These are phyloP conservation scores for Kryptolebias ocellatus DNA, from an alignment of 2,797 vertebrate species.

Conservation along the genomic window DNA sequence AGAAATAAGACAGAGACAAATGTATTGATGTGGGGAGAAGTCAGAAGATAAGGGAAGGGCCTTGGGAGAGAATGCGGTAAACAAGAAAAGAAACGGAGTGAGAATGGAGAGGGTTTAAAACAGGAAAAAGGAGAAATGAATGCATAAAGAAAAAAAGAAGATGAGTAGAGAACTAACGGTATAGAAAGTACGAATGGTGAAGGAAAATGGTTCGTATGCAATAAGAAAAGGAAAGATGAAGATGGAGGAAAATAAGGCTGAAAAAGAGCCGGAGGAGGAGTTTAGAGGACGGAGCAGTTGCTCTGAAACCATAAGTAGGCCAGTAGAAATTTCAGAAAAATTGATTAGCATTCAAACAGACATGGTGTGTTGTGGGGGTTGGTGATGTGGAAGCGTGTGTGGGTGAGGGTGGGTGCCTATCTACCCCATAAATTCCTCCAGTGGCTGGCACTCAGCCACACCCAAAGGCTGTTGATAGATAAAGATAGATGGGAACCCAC, in stretches of 20 bases:
- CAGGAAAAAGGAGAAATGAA: not conserved
- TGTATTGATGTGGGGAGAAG: constrained; percentile 3
- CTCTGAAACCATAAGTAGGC: constrained; percentile 68
- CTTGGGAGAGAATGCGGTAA: not conserved
- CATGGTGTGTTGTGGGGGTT: constrained; percentile 59
- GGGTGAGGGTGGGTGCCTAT: constrained; percentile 64
- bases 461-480: constrained; percentile 48
- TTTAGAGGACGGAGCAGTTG: constrained; percentile 36
- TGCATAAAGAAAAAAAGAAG: not conserved
- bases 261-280: constrained; percentile 13
- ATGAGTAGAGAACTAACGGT: not conserved
- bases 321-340: constrained; percentile 72
- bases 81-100: constrained; percentile 1
- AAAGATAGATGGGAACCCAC: constrained; percentile 6
- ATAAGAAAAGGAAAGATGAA: not conserved
- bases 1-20: not conserved
- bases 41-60: not conserved
- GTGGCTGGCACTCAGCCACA: constrained; percentile 55
- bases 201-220: not conserved
- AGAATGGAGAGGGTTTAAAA: constrained; percentile 9
- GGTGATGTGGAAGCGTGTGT: constrained; percentile 3
- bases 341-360: constrained; percentile 81
- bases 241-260: not conserved
- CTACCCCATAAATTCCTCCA: constrained; percentile 68
- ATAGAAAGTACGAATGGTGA: not conserved